Evolutionary conservation across 92 coral and sea anemone genomes (phyloP), one percentile per base, ranked within the genome.

Genomic region (Siderastrea siderea): DNA sequence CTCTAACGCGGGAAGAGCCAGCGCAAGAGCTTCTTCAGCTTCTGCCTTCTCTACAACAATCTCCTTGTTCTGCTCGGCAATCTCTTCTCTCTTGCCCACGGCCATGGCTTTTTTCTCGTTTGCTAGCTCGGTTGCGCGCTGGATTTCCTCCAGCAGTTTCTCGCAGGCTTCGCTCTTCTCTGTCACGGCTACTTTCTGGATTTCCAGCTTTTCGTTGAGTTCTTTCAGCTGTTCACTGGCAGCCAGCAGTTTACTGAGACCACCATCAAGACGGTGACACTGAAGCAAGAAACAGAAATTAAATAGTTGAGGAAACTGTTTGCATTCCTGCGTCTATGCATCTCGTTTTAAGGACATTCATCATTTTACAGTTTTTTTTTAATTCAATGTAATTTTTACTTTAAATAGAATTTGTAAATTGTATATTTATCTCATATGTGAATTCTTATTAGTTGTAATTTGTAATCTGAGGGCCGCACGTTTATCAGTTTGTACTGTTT

Each of bases 121-220:
- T 26, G 99, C 99, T 64, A 84, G 95, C 75, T 85, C 95, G 3
- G 99, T 98, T 19, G 98, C 98, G 44, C 94, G 93, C 46, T 95
- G 93, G 74, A 98, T 98, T 69, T 96, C 99, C 0, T 85, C 95
- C 47, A 98, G 91, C 47, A 98, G 87, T 47, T 75, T 96, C 93
- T 98, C 99, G 78, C 99, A 98, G 17, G 99, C 99, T 82, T 98
- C 98, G 88, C 96, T 98, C 74, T 98, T 98, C 79, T 98, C 98
- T 0, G 99, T 98, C 75, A 98, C 99, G 12, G 99, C 99, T 19
- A 98, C 92, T 78, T 98, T 98, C 82, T 98, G 99, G 17, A 98
- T 92, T 67, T 93, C 99, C 62, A 98, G 89, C 81, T 98, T 98
- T 74, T 98, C 99, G 88, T 98, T 98, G 76, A 98, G 98, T 76